Base-by-base conservation (phyloP, 2,888 invertebrate species). In the Serrognathus titanus region DNA sequence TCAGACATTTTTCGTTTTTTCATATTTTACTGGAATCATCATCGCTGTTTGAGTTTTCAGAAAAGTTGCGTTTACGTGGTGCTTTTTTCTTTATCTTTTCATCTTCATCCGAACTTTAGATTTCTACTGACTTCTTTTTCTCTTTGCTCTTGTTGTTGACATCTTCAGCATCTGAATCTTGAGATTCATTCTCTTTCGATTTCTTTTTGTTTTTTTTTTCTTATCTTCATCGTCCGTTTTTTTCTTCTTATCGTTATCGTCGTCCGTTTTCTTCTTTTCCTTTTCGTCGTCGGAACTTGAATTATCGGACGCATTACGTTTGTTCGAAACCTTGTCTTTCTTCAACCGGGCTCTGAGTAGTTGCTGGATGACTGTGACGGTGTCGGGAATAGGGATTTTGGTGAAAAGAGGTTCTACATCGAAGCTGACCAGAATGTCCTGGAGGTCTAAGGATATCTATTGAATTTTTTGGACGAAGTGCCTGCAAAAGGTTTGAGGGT, bases 271-370 rank as follows among this genome's bases (percentile, higher is more conserved):
- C 31, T 67, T 67, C 38, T 70, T 69, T 48, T 69, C 69, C 37
- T 68, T 67, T 35, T 68, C 70, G 41, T 69, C 65, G 37, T 67
- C 66, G 6, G 66, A 67, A 24, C 74, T 70, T 0, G 81, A 81
- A 0, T 80, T 80, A 0, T 80, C 78, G 48, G 78, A 37, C 10
- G 45, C 12, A 39, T 52, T 40, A 11, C 49, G 55, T 47, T 62
- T 66, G 39, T 50, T 54, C 24, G 55, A 57, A 2, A 53, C 51
- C 10, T 54, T 48, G 31, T 46, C 36, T 45, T 13, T 54, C 39
- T 51, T 55, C 48, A 41, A 53, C 38, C 55, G n/a, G n/a, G n/a
- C n/a, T n/a, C n/a, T n/a, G n/a, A n/a, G n/a, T n/a, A n/a, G n/a
- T n/a, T n/a, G n/a, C n/a, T n/a, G n/a, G n/a, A n/a, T n/a, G n/a